Evolutionary conservation across 1,140 invertebrate genomes (phyloP).

Genomic region (Tetraneura akinire): DNA sequence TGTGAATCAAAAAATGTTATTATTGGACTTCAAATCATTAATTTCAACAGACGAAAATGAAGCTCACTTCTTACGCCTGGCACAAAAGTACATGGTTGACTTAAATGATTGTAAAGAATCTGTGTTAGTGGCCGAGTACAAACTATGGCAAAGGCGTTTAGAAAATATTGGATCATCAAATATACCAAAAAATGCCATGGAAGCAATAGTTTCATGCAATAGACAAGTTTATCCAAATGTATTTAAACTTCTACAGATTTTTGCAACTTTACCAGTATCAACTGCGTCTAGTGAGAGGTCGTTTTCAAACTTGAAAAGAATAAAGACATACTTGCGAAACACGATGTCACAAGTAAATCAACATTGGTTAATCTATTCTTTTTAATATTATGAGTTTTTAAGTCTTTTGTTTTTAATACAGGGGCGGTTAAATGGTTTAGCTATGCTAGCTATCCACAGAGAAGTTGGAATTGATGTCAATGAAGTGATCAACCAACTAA

Average conservation of each 20-base stretch:
- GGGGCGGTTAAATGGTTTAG: not conserved
- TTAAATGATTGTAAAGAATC: constrained; percentile 21
- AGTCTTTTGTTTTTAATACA: not conserved
- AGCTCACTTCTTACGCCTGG: not conserved
- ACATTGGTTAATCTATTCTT: constrained; percentile 1
- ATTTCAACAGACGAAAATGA: not conserved
- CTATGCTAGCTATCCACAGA: constrained; percentile 10
- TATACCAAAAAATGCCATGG: not conserved
- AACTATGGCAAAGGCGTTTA: not conserved
- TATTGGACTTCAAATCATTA: constrained; percentile 29
- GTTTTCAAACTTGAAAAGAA: not conserved
- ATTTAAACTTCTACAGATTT: too few relatives aligned
- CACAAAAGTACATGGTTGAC: not conserved
- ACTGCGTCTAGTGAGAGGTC: not conserved
- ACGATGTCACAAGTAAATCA: not conserved
- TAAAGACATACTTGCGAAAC: too few relatives aligned
- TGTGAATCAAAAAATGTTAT: not conserved
- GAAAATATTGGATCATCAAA: not conserved
- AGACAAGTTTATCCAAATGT: not conserved
- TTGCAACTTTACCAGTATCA: constrained; percentile 14
- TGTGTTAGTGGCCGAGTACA: not conserved
- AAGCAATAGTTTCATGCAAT: constrained; percentile 1
- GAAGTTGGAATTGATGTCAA: not conserved
- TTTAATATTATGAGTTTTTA: not conserved
- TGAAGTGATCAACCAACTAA: not conserved